Evolutionary conservation across 92 coral and sea anemone genomes (phyloP).

Genomic region (Palythoa caribaeorum): DNA sequence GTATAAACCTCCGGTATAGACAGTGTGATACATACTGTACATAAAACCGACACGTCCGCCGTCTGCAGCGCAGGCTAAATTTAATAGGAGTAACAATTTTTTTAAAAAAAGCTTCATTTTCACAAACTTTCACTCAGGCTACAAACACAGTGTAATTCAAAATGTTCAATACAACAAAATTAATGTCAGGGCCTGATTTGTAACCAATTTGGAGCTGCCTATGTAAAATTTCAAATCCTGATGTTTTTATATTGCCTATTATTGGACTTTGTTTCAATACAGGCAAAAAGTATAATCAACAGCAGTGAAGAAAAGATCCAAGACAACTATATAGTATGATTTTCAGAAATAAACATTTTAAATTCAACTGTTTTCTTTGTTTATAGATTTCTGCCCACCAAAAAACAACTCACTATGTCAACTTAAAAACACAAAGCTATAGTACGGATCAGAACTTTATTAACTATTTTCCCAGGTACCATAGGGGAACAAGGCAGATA

Average conservation of each 20-base stretch:
- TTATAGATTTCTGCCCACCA: slow-evolving; percentile 3
- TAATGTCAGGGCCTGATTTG: neutral
- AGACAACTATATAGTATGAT: neutral
- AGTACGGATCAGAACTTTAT: slow-evolving; percentile 1
- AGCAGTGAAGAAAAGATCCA: neutral
- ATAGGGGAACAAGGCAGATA: slow-evolving; percentile 9
- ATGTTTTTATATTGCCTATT: neutral
- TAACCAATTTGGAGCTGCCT: neutral
- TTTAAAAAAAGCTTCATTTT: neutral
- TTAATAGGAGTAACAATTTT: neutral
- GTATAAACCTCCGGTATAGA: neutral
- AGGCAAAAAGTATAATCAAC: neutral
- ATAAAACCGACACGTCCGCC: neutral
- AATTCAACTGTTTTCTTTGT: neutral
- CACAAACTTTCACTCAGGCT: neutral
- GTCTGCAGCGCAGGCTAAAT: neutral
- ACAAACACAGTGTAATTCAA: neutral
- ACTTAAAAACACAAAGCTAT: neutral
- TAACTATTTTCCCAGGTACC: neutral
- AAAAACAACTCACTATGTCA: neutral
- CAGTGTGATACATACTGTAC: neutral
- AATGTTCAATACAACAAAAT: neutral
- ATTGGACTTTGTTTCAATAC: neutral
- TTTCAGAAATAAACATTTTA: neutral
- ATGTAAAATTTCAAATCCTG: neutral